A percentile compares a stretch with the other conserved stretches of the same genome.
Evolutionary conservation across 2,888 invertebrate species (phyloP).

Genomic region (Sialis lutaria): DNA sequence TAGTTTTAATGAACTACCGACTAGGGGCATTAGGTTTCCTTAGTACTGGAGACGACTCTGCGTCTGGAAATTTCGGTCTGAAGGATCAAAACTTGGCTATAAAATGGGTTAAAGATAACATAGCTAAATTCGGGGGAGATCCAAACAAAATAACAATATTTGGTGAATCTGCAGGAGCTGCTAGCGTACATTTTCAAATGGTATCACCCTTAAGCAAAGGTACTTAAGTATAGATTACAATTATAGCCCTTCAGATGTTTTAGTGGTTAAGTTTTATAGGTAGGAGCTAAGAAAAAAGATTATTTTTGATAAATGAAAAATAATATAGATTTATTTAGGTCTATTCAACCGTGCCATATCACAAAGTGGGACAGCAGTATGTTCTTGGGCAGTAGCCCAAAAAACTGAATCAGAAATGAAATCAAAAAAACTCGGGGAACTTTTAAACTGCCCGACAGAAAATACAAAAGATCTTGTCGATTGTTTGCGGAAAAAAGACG

Average conservation of each 20-base stretch:
- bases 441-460: slow-evolving; percentile 40
- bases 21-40: slow-evolving; percentile 31
- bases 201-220: slow-evolving; percentile 23
- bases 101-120: slow-evolving; percentile 23
- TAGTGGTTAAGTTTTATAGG: too few relatives aligned
- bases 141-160: slow-evolving; percentile 22
- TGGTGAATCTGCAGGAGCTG: slow-evolving; percentile 26
- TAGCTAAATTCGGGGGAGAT: slow-evolving; percentile 23
- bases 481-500: slow-evolving; percentile 42
- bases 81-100: slow-evolving; percentile 25
- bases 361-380: slow-evolving; percentile 54
- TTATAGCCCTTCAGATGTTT: too few relatives aligned
- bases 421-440: slow-evolving; percentile 38
- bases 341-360: slow-evolving; percentile 55
- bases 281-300: too few relatives aligned
- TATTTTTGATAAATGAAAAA: too few relatives aligned
- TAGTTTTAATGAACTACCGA: slow-evolving; percentile 54
- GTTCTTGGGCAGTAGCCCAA: slow-evolving; percentile 45
- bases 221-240: too few relatives aligned
- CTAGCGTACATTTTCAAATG: slow-evolving; percentile 24
- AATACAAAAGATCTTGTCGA: slow-evolving; percentile 30
- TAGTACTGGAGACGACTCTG: slow-evolving; percentile 20
- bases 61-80: slow-evolving; percentile 26
- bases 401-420: slow-evolving; percentile 38
- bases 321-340: slow-evolving; percentile 25